Evolutionary conservation across 2,113 vertebrate genomes (phyloP).

Genomic region (Pelmatolapia mariae): DNA sequence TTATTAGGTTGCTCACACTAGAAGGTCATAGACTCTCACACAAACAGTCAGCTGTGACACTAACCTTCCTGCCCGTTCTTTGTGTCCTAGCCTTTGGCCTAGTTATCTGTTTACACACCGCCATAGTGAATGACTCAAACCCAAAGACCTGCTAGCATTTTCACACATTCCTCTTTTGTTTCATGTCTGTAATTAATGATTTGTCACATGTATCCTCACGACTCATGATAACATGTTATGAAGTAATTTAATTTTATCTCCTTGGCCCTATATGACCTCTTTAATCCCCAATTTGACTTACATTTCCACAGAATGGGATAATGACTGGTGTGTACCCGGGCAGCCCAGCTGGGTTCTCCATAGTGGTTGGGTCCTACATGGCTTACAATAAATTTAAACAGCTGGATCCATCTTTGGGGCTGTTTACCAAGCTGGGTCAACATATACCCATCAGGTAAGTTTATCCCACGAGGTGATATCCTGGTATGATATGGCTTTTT

Average conservation of each 20-base stretch:
- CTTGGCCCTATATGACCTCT: background rate
- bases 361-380: constrained; percentile 92
- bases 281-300: background rate
- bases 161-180: background rate
- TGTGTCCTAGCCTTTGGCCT: constrained; percentile 26
- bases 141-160: background rate
- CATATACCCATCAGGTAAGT: constrained; percentile 86
- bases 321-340: constrained; percentile 96
- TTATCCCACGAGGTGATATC: fast-evolving
- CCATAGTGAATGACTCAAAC: background rate
- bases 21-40: background rate
- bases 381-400: constrained; percentile 82
- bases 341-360: constrained; percentile 88
- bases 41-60: background rate
- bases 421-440: constrained; percentile 80
- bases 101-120: constrained; percentile 15
- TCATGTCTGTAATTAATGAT: background rate
- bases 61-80: constrained; percentile 14
- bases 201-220: background rate
- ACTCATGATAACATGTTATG: background rate
- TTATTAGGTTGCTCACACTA: background rate
- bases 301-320: constrained; percentile 84
- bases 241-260: background rate
- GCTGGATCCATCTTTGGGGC: constrained; percentile 90
- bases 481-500: fast-evolving